phyloP scores from a whole-genome alignment of 2,888 invertebrate species.

The Lysandra bellargus region DNA sequence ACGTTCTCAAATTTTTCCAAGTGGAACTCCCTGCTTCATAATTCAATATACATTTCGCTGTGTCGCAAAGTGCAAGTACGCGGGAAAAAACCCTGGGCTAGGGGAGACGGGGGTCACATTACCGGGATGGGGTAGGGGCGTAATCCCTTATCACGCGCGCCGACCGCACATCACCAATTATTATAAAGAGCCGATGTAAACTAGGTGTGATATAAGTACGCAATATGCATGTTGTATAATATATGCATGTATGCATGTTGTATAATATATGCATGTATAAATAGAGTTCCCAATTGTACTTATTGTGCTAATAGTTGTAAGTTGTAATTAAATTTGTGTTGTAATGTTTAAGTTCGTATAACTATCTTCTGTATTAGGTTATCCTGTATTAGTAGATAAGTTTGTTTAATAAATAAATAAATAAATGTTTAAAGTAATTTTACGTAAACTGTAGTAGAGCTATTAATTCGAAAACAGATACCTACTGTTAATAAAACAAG shows the following conservation, averaged over 20 bases:
- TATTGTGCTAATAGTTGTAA: too few species aligned
- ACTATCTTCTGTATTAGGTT: too few species aligned
- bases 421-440: neutral
- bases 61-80: slow-evolving; percentile 67
- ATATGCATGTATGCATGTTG: too few species aligned
- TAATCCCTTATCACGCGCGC: slow-evolving; percentile 70
- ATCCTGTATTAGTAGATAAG: too few species aligned
- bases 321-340: too few species aligned
- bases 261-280: too few species aligned
- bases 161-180: slow-evolving; percentile 73
- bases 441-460: neutral
- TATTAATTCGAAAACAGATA: neutral
- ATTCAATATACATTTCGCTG: slow-evolving; percentile 69
- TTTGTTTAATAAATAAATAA: too few species aligned
- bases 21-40: slow-evolving; percentile 65
- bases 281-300: too few species aligned
- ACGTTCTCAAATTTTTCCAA: slow-evolving; percentile 34
- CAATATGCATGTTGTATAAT: neutral
- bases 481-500: neutral
- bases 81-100: slow-evolving; percentile 64
- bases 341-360: too few species aligned
- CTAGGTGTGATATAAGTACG: slow-evolving; percentile 44
- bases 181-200: slow-evolving; percentile 64
- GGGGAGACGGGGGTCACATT: slow-evolving; percentile 45
- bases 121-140: slow-evolving; percentile 48